A percentile compares a stretch with the other conserved stretches of the same genome.
Conservation (phyloP, 2,797 vertebrate genomes). For the Oreochromis mossambicus region DNA sequence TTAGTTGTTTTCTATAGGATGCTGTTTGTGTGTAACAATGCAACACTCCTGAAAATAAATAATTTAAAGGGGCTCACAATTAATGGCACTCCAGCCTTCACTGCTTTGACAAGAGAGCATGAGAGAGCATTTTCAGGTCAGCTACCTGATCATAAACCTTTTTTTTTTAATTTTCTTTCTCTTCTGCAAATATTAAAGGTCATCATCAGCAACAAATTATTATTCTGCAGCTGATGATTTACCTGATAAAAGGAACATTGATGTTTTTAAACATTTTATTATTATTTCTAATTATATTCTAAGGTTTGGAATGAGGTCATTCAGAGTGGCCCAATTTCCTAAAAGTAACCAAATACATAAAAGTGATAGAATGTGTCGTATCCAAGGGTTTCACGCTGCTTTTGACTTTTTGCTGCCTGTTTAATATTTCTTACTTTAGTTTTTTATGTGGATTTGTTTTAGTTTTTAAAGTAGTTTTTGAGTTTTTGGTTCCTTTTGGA, state of each 20-base stretch:
- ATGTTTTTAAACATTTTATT: neutral
- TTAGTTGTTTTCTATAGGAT: neutral
- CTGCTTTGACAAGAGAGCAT: neutral
- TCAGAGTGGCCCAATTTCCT: neutral
- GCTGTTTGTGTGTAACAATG: conserved; percentile 15
- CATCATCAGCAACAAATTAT: neutral
- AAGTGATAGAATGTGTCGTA: neutral
- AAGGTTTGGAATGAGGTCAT: neutral
- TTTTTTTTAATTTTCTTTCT: fast-evolving
- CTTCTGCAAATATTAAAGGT: neutral
- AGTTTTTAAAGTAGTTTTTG: too few species aligned
- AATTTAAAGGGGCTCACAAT: neutral
- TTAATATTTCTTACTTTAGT: neutral
- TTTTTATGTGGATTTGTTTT: neutral
- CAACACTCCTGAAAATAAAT: neutral
- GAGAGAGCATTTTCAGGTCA: neutral
- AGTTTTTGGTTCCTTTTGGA: too few species aligned
- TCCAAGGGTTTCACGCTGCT: neutral
- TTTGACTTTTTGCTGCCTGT: neutral
- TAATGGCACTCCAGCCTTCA: neutral
- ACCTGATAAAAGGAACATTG: neutral
- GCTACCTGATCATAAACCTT: neutral
- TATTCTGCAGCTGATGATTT: neutral
- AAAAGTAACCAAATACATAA: neutral
- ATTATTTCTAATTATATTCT: neutral